phyloP scores from a whole-genome alignment of 2,888 invertebrate genomes.

The Selenia dentaria region DNA sequence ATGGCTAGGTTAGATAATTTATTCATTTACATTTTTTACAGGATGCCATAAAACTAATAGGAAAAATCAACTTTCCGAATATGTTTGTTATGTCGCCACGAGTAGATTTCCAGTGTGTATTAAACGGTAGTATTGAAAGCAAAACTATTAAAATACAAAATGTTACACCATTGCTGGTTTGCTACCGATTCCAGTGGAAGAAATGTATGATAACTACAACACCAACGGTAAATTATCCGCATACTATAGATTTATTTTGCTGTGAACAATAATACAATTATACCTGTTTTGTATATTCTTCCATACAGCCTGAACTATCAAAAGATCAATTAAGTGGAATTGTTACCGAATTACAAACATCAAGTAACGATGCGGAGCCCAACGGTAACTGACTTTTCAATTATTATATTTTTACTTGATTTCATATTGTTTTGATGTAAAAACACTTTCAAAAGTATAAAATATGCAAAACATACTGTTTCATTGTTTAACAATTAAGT shows the following conservation, averaged over 20 bases:
- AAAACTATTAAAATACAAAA: slow-evolving; percentile 73
- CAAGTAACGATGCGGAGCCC: background rate
- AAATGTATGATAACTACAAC: slow-evolving; percentile 51
- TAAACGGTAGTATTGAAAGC: slow-evolving; percentile 66
- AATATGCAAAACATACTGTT: no score
- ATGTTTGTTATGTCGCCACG: slow-evolving; percentile 80
- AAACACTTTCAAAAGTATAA: no score
- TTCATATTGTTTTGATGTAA: no score
- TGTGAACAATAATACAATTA: background rate
- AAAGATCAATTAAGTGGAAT: background rate
- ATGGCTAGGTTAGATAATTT: no score
- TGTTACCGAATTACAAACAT: background rate
- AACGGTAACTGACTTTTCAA: background rate
- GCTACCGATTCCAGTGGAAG: slow-evolving; percentile 69
- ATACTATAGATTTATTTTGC: slow-evolving; percentile 1
- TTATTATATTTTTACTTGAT: background rate
- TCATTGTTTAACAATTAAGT: no score
- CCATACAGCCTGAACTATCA: background rate
- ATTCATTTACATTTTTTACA: slow-evolving; percentile 54
- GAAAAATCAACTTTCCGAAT: slow-evolving; percentile 88
- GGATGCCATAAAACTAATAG: slow-evolving; percentile 86
- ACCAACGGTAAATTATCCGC: slow-evolving; percentile 40
- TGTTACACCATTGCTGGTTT: slow-evolving; percentile 66
- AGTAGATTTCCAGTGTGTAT: slow-evolving; percentile 86
- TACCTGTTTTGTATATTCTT: background rate